These are phyloP conservation scores for Megaceryle torquata DNA, from an alignment of 2,113 vertebrate species.

Conservation along the genomic window DNA sequence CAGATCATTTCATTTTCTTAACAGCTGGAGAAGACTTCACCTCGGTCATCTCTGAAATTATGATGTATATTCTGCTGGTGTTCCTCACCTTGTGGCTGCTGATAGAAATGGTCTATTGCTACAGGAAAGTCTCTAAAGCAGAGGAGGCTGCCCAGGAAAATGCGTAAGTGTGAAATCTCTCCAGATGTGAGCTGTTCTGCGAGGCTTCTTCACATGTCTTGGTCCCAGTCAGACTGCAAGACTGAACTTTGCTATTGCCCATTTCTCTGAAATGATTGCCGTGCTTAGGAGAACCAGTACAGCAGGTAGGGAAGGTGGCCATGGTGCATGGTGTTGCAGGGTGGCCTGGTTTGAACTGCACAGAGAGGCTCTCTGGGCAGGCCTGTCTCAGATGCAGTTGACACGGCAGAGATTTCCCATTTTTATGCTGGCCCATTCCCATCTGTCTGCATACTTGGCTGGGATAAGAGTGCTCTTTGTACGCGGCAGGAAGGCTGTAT, in stretches of 20 bases:
- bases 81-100: slow-evolving; percentile 95
- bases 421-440: neutral
- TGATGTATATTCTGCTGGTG: slow-evolving; percentile 97
- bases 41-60: slow-evolving; percentile 92
- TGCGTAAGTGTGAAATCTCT: slow-evolving; percentile 81
- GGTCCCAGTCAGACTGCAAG: neutral
- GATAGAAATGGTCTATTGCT: slow-evolving; percentile 98
- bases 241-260: fast-evolving
- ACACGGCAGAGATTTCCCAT: neutral
- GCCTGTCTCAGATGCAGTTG: neutral
- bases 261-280: neutral
- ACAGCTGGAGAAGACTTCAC: slow-evolving; percentile 84
- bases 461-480: neutral
- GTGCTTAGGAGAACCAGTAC: neutral
- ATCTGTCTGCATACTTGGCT: neutral
- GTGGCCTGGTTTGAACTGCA: fast-evolving
- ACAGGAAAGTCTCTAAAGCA: slow-evolving; percentile 94
- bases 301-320: fast-evolving
- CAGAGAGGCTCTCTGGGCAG: neutral
- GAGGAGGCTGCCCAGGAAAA: slow-evolving; percentile 90
- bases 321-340: fast-evolving
- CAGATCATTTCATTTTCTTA: neutral
- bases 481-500: fast-evolving
- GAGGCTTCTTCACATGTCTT: neutral
- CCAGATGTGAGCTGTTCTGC: neutral